Conservation (phyloP, 2,888 invertebrate genomes). For the Rhingia rostrata region DNA sequence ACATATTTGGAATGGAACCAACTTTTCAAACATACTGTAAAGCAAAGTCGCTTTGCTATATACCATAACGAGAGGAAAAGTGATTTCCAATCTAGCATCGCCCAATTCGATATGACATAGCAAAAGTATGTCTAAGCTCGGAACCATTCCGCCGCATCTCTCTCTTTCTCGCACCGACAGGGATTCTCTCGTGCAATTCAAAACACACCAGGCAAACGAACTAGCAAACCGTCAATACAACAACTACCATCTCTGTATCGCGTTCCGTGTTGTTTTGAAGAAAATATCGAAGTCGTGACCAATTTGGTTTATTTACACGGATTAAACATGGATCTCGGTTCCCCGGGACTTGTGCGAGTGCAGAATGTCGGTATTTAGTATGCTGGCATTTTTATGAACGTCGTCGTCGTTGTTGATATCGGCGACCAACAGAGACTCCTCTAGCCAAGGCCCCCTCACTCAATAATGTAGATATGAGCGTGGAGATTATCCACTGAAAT, state of each 20-base stretch:
- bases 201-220: conserved; percentile 12
- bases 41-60: conserved; percentile 6
- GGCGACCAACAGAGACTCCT: conserved; percentile 31
- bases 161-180: conserved; percentile 11
- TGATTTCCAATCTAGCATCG: conserved; percentile 70
- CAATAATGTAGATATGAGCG: conserved; percentile 54
- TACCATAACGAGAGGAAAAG: conserved; percentile 63
- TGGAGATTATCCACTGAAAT: conserved; percentile 43
- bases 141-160: conserved; percentile 28
- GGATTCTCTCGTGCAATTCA: conserved; percentile 48
- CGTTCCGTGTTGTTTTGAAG: conserved; percentile 64
- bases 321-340: conserved; percentile 80
- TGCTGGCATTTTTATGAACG: conserved; percentile 63
- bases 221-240: conserved; percentile 2
- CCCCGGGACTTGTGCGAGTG: conserved; percentile 64
- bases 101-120: conserved; percentile 72
- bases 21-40: neutral
- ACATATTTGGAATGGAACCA: no score
- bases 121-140: conserved; percentile 61
- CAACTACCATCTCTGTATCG: conserved; percentile 19
- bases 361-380: conserved; percentile 73
- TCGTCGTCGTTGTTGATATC: conserved; percentile 19
- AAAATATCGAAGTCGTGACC: conserved; percentile 82
- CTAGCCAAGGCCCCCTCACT: conserved; percentile 17
- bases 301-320: conserved; percentile 83